phyloP scores from a whole-genome alignment of 2,113 vertebrate species.

The Pelecanus crispus region DNA sequence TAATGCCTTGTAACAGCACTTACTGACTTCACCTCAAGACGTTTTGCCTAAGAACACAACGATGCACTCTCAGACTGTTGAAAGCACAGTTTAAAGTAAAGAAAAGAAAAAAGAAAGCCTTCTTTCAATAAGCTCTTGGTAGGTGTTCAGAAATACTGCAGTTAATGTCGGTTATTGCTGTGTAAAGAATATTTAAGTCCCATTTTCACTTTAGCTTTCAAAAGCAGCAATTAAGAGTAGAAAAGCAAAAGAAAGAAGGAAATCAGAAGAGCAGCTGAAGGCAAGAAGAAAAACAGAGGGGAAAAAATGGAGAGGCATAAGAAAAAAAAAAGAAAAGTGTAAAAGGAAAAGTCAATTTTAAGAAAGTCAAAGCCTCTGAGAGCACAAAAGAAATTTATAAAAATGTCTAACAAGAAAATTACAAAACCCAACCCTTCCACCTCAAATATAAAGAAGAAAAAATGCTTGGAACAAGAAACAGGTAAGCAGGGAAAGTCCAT shows the following conservation, averaged over 20 bases:
- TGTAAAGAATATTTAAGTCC: neutral
- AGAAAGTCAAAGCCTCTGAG: neutral
- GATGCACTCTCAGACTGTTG: neutral
- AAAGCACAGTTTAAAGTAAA: neutral
- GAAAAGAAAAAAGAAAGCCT: neutral
- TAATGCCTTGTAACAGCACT: neutral
- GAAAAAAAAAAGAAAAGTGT: neutral
- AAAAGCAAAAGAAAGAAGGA: neutral
- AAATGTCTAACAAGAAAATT: neutral
- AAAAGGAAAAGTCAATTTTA: neutral
- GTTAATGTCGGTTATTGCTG: neutral
- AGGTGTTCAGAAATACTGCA: neutral
- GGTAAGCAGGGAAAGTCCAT: neutral
- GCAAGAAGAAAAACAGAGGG: neutral
- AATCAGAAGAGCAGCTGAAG: neutral
- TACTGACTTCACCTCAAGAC: neutral
- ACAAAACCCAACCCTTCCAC: neutral
- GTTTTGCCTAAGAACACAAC: neutral
- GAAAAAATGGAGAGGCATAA: neutral
- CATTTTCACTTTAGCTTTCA: neutral
- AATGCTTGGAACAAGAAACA: neutral
- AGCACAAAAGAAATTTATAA: neutral
- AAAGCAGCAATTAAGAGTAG: neutral
- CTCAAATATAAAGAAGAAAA: neutral
- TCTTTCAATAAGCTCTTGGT: neutral